phyloP scores from a whole-genome alignment of 1,140 invertebrate species.

The Spodoptera frugiperda region DNA sequence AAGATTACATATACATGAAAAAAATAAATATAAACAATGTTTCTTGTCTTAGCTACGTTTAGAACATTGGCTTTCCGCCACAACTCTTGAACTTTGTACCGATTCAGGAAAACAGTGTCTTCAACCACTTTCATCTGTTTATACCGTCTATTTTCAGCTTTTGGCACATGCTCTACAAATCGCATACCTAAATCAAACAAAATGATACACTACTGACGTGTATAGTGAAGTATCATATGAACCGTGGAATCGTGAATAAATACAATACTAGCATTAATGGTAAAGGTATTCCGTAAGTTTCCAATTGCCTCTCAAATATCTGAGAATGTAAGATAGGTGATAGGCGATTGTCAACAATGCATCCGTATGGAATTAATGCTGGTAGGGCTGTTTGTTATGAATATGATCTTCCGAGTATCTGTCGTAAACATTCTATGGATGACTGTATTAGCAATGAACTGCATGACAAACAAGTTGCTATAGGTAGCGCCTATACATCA shows the following conservation, averaged over 20 bases:
- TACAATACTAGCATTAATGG: neutral
- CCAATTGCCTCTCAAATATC: conserved; percentile 14
- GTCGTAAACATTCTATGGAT: conserved; percentile 14
- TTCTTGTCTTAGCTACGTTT: conserved; percentile 46
- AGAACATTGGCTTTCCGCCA: conserved; percentile 75
- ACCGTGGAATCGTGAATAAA: neutral
- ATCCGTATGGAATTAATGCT: conserved; percentile 15
- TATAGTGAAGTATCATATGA: conserved; percentile 2
- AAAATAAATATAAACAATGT: conserved; percentile 57
- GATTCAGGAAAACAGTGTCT: conserved; percentile 78
- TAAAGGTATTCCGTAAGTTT: conserved; percentile 1
- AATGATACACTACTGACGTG: conserved; percentile 17
- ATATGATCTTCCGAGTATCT: conserved; percentile 5
- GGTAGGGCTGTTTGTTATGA: neutral
- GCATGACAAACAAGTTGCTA: conserved; percentile 12
- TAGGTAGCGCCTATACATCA: conserved; percentile 3
- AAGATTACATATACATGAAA: conserved; percentile 52
- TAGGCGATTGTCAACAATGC: neutral
- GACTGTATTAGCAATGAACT: conserved; percentile 5
- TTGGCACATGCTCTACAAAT: conserved; percentile 55
- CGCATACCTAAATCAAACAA: conserved; percentile 25
- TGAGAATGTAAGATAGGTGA: neutral
- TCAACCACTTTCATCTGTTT: conserved; percentile 73
- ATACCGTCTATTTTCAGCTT: conserved; percentile 59
- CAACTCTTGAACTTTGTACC: conserved; percentile 80